Conservation (phyloP, 2,113 vertebrate genomes). For the Paramisgurnus dabryanus region DNA sequence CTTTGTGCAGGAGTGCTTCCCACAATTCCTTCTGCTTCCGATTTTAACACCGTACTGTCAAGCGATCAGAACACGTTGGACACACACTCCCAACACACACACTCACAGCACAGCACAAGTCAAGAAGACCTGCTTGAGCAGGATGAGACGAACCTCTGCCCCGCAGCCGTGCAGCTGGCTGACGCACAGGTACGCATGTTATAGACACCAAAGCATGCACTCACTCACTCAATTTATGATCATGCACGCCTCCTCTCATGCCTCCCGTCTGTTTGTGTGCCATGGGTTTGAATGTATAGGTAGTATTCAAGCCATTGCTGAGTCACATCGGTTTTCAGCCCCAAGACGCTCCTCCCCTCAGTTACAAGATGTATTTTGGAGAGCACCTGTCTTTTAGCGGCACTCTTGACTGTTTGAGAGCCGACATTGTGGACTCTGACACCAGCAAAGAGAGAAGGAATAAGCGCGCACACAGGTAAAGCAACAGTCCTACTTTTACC, state of each 20-base stretch:
- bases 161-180: constrained; percentile 95
- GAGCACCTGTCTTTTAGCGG: constrained; percentile 97
- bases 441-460: constrained; percentile 92
- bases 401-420: constrained; percentile 91
- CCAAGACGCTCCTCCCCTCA: constrained; percentile 88
- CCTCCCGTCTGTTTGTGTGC: neutral
- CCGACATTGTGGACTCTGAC: constrained; percentile 97
- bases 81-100: constrained; percentile 90
- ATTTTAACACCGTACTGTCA: constrained; percentile 94
- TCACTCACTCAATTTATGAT: neutral
- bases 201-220: neutral
- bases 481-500: neutral
- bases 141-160: constrained; percentile 91
- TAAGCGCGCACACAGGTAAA: constrained; percentile 87
- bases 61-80: constrained; percentile 98
- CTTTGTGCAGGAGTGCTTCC: constrained; percentile 83
- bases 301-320: constrained; percentile 95
- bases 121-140: constrained; percentile 91
- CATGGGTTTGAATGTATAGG: constrained; percentile 69
- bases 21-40: constrained; percentile 94
- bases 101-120: constrained; percentile 94
- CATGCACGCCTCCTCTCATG: neutral
- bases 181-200: constrained; percentile 83
- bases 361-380: constrained; percentile 97
- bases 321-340: constrained; percentile 93